phyloP scores from a whole-genome alignment of 2,113 vertebrate species.

The Triplophysa siluroides region DNA sequence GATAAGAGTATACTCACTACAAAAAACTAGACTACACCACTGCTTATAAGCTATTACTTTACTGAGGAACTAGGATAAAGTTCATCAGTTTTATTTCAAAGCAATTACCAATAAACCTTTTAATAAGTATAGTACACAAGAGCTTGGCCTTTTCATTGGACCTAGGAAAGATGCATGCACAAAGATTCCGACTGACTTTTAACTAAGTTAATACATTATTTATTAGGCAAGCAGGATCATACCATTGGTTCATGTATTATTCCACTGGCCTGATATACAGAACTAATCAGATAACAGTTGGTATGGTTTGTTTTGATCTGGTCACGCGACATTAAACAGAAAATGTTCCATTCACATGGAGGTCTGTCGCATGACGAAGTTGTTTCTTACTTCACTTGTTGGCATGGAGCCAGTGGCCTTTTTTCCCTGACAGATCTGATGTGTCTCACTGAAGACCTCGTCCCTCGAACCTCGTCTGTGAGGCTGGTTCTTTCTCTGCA shows the following conservation, averaged over 20 bases:
- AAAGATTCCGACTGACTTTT: not conserved
- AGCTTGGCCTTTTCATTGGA: too few species aligned
- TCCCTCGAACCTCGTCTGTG: constrained; percentile 8
- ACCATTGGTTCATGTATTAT: not conserved
- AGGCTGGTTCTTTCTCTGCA: constrained; percentile 22
- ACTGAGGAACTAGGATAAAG: too few species aligned
- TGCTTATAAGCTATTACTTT: too few species aligned
- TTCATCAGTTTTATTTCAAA: too few species aligned
- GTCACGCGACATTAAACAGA: constrained; percentile 6
- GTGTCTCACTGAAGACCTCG: constrained; percentile 24
- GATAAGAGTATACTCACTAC: too few species aligned
- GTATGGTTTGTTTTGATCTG: not conserved
- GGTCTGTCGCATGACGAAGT: not conserved
- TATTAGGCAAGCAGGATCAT: not conserved
- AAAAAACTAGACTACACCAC: too few species aligned
- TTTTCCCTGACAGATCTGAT: constrained; percentile 27
- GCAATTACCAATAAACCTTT: too few species aligned
- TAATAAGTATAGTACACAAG: too few species aligned
- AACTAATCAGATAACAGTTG: not conserved
- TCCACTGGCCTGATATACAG: not conserved
- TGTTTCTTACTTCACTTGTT: constrained; percentile 35
- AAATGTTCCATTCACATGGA: not conserved
- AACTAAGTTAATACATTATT: not conserved
- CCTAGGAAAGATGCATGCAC: too few species aligned
- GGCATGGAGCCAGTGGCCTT: constrained; percentile 2